Conservation (phyloP, 2,113 vertebrate species). For the Pimephales promelas region DNA sequence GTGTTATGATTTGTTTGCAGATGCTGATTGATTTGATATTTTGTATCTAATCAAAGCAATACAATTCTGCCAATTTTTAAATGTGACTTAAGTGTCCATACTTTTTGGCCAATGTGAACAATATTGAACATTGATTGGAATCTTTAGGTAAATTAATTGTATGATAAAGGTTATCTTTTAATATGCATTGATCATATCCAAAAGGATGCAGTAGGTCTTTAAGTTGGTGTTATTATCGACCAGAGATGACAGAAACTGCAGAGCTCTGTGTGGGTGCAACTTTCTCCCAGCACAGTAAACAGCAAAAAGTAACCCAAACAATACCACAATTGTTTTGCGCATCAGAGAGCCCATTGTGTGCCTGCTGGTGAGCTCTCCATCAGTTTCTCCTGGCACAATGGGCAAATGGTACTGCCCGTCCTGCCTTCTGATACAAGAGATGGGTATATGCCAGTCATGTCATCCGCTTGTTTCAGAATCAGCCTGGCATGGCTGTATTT, state of each 20-base stretch:
- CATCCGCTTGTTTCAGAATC: slow-evolving; percentile 43
- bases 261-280: slow-evolving; percentile 34
- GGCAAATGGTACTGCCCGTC: background rate
- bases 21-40: too few relatives aligned
- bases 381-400: slow-evolving; percentile 17
- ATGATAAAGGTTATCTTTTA: background rate
- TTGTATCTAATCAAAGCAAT: too few relatives aligned
- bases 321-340: slow-evolving; percentile 51
- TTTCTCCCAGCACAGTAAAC: slow-evolving; percentile 39
- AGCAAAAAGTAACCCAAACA: slow-evolving; percentile 48
- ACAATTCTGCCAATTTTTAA: too few relatives aligned
- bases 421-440: slow-evolving; percentile 20
- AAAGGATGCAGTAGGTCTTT: background rate
- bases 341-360: slow-evolving; percentile 52
- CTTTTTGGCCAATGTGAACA: too few relatives aligned
- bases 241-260: slow-evolving; percentile 6
- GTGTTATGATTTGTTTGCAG: too few relatives aligned
- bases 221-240: background rate
- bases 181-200: background rate
- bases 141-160: background rate
- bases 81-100: too few relatives aligned
- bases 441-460: slow-evolving; percentile 34
- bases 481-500: slow-evolving; percentile 39
- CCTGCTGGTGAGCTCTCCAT: slow-evolving; percentile 31
- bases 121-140: too few relatives aligned